Evolutionary conservation across 2,113 vertebrate genomes (phyloP).

Genomic region (Microcebus ravelobensis): DNA sequence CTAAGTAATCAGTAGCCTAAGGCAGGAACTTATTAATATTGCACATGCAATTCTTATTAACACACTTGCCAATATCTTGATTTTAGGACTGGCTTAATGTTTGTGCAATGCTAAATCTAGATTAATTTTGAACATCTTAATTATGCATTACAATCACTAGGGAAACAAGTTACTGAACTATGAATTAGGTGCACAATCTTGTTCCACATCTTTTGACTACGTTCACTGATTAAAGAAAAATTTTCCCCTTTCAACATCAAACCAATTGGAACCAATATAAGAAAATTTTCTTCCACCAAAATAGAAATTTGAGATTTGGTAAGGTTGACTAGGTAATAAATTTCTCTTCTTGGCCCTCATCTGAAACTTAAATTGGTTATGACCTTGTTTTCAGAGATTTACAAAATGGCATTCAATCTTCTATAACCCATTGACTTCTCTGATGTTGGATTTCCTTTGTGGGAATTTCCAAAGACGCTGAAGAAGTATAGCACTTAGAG

Average conservation of each 20-base stretch:
- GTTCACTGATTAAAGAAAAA: slow-evolving; percentile 18
- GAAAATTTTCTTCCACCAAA: not conserved
- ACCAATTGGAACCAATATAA: not conserved
- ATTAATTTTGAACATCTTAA: slow-evolving; percentile 32
- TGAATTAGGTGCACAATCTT: not conserved
- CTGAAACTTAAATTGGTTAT: not conserved
- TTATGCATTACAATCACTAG: not conserved
- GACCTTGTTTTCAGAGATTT: not conserved
- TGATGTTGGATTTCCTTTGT: not conserved
- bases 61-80: not conserved
- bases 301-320: not conserved
- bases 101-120: not conserved
- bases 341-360: not conserved
- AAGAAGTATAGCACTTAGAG: not conserved
- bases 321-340: not conserved
- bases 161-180: not conserved
- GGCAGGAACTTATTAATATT: not conserved
- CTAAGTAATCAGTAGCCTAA: not conserved
- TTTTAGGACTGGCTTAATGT: not conserved
- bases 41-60: slow-evolving; percentile 25
- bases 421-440: not conserved
- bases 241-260: not conserved
- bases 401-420: not conserved
- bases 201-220: not conserved
- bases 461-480: not conserved